Evolutionary conservation across 37 sponge, comb jelly and placozoan genomes (phyloP), one percentile per base, ranked within the genome.

Genomic region (Cladorhizidae sp.): DNA sequence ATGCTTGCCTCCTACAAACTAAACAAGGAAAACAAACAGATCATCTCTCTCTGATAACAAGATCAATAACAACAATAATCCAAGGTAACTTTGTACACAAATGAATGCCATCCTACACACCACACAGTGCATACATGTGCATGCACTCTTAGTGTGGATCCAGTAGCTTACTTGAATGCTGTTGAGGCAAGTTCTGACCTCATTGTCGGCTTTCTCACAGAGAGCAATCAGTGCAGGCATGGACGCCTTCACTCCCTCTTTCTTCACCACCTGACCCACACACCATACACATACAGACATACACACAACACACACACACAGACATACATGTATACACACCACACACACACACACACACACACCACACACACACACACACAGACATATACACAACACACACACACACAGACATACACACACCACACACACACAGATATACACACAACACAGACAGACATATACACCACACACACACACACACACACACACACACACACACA

Each of bases 191-290:
- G 97, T 80, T 55, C 99, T 64, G 40, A 98, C 94, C 64, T 98
- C 99, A 74, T 96, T 96, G 38, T 87, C 89, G 0, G 95, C 79
- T 76, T 95, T 96, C 81, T 95, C 96, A 84, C 99, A 98, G 14
- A 98, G 91, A 28, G 92, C 87, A 52, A 94, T 85, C 12, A 98
- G 87, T 15, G 93, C 86, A 17, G 93, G 87, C 74, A 94, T 90
- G 77, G 83, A 52, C 38, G 98, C 81, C 18, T 59, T 77, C 69
- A 98, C 71, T 6, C 80, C 51, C 64, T 98, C 98, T 69, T 54
- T 78, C 57, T 75, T 83, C 40, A 83, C 73, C 26, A 96, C 85
- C 84, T 90, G 28, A 28, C 49, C 42, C 14, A 39, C 33, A 59
- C 61, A 59, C n/a, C n/a, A n/a, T n/a, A n/a, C n/a, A n/a, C n/a